A percentile compares a stretch with the other conserved stretches of the same genome.
phyloP scores from a whole-genome alignment of 2,113 vertebrate genomes.

The Atrichornis clamosus region DNA sequence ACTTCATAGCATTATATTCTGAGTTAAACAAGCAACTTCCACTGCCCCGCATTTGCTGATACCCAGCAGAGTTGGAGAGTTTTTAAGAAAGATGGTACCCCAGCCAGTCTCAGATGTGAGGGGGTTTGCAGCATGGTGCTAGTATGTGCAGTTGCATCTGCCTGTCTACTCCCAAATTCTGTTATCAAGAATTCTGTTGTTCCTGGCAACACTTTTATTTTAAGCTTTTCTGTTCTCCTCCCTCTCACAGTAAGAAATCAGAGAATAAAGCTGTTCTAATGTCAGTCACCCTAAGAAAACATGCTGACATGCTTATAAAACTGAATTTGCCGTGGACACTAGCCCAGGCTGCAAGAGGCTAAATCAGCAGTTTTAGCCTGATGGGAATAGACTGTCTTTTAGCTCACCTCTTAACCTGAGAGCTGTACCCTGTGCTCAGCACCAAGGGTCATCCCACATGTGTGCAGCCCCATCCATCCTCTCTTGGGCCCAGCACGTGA shows the following conservation, averaged over 20 bases:
- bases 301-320: not conserved
- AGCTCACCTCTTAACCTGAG: not conserved
- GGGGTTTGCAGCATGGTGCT: not conserved
- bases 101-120: not conserved
- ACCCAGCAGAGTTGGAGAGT: not conserved
- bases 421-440: not conserved
- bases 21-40: not conserved
- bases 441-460: accelerated
- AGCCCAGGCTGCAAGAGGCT: not conserved
- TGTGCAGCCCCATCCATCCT: not conserved
- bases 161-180: not conserved
- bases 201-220: not conserved
- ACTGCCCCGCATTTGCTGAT: not conserved
- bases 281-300: not conserved
- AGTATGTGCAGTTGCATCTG: not conserved
- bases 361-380: not conserved
- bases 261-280: not conserved
- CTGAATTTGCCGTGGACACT: not conserved
- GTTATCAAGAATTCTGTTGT: not conserved
- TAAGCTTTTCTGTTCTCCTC: not conserved
- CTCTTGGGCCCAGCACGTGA: not conserved
- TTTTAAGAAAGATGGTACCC: not conserved
- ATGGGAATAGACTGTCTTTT: not conserved
- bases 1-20: not conserved
- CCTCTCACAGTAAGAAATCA: not conserved